Evolutionary conservation across 2,113 vertebrate genomes (phyloP), one percentile per base, ranked within the genome.

Genomic region (Pipa parva): DNA sequence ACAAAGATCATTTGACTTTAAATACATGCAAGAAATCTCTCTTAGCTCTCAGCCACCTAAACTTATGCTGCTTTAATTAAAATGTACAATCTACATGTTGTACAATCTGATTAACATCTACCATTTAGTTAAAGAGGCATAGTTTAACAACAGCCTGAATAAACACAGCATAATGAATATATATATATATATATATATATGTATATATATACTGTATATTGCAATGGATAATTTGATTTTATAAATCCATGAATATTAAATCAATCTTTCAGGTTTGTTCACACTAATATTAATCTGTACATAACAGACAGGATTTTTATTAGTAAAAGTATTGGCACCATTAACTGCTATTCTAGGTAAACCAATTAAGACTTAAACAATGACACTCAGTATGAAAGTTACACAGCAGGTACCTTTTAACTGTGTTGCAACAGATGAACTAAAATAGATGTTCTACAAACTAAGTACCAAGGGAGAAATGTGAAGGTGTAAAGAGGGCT

Each of bases 351-450:
- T 73, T 75, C 59, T 75, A 69, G 24, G 56, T 72, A 75, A 81
- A 77, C 72, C 69, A 78, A 65, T 77, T 77, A 81, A 77, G 55
- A 78, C 78, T 58, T 57, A 69, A 78, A 74, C 46, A 77, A 67
- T 17, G 52, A 8, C 29, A 75, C 42, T 64, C 39, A 60, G 65
- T 70, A 9, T 64, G 59, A 78, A 79, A 71, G 56, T 74, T 76
- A 76, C 56, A 22, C 67, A 74, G 72, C 69, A 73, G 48, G 42
- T 68, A 79, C 12, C 28, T 57, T 77, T 57, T 62, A 75, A 75
- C 63, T 73, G 28, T 75, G 55, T 59, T 71, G n/a, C 24, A 78
- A 72, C 63, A 74, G 39, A 73, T 28, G 74, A 80, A 31, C 7
- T 13, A 28, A 27, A 63, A 3, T 27, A 71, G 5, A 71, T 50